Percentiles rank a stretch among this genome's conserved stretches.
Evolutionary conservation across 2,888 invertebrate species (phyloP).

Genomic region (Caenorhabditis uteleia): DNA sequence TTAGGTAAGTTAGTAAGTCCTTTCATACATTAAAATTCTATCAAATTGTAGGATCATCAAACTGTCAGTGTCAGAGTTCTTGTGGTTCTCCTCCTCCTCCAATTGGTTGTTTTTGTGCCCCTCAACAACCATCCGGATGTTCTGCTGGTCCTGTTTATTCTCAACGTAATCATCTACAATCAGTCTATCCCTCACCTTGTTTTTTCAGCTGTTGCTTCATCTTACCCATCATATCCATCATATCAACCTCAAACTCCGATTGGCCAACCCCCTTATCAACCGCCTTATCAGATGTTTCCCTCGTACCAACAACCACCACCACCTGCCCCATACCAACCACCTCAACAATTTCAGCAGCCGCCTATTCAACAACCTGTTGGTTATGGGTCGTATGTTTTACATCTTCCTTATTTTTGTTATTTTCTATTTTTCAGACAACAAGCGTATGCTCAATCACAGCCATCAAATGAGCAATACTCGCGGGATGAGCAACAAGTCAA

Average conservation of each 20-base stretch:
- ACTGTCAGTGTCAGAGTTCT: constrained; percentile 20
- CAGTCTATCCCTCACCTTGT: no score
- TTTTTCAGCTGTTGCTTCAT: no score
- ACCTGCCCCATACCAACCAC: not conserved
- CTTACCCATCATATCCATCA: constrained; percentile 6
- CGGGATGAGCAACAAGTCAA: no score
- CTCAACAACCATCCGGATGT: not conserved
- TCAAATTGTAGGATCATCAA: constrained; percentile 12
- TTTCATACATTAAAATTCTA: no score
- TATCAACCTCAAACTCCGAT: constrained; percentile 8
- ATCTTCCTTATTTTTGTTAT: not conserved
- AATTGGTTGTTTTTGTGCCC: constrained; percentile 19
- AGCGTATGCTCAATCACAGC: not conserved
- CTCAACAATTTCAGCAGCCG: not conserved
- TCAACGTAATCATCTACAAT: constrained; percentile 8
- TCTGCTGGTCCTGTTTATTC: constrained; percentile 4
- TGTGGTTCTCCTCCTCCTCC: constrained; percentile 19
- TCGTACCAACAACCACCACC: not conserved
- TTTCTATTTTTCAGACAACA: not conserved
- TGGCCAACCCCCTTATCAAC: constrained; percentile 1
- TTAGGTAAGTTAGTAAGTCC: no score
- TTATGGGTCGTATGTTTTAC: not conserved
- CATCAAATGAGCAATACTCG: no score
- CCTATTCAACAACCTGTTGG: not conserved
- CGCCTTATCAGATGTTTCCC: not conserved